Evolutionary conservation across 2,797 vertebrate genomes (phyloP).

Genomic region (Psittacula derbiana): DNA sequence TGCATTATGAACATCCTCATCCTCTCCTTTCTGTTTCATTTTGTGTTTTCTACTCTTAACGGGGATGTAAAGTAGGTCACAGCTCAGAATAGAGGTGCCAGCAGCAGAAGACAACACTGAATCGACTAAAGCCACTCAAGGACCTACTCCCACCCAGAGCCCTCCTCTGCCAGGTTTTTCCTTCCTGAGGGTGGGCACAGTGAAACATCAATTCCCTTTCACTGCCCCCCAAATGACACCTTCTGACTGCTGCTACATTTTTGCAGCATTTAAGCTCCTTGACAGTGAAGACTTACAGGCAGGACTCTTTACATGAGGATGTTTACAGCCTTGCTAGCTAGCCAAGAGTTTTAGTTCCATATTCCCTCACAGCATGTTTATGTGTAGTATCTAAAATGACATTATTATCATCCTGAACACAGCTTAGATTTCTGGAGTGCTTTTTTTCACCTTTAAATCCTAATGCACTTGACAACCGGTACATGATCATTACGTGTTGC

Average conservation of each 20-base stretch:
- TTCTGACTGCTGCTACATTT: background rate
- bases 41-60: background rate
- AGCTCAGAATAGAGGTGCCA: background rate
- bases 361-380: conserved; percentile 6
- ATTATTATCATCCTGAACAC: background rate
- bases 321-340: conserved; percentile 24
- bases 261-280: background rate
- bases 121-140: background rate
- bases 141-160: background rate
- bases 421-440: conserved; percentile 4
- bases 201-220: background rate
- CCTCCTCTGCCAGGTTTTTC: background rate
- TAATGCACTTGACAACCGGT: background rate
- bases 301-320: conserved; percentile 28
- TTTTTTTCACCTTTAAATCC: conserved; percentile 10
- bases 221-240: background rate
- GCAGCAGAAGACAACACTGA: background rate
- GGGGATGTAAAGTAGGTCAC: background rate
- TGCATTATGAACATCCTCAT: background rate
- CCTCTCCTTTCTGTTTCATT: background rate
- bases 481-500: background rate
- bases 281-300: conserved; percentile 63
- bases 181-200: background rate
- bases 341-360: conserved; percentile 63
- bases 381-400: conserved; percentile 3